Evolutionary conservation across 2,888 invertebrate species (phyloP).

Genomic region (Polydrusus pterygomalis): DNA sequence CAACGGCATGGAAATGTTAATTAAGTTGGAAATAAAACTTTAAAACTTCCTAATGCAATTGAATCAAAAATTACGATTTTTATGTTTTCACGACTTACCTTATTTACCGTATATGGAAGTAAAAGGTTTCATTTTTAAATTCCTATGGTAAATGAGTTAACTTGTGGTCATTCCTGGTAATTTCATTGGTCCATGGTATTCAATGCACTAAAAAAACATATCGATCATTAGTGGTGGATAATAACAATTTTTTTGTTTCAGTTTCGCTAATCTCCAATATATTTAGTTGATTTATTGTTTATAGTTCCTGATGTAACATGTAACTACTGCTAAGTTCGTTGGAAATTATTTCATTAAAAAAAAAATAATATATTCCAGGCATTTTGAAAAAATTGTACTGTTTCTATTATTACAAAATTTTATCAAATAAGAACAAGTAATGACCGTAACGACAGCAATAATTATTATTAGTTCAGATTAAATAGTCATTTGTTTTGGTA

Average conservation of each 20-base stretch:
- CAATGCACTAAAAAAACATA: constrained; percentile 7
- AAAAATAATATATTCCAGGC: too few relatives aligned
- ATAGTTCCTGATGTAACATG: too few relatives aligned
- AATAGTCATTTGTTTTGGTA: constrained; percentile 30
- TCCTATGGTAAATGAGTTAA: not conserved
- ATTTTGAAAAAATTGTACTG: not conserved
- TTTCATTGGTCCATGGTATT: not conserved
- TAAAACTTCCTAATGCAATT: not conserved
- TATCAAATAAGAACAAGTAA: constrained; percentile 9
- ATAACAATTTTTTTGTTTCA: too few relatives aligned
- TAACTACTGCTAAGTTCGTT: too few relatives aligned
- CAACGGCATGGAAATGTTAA: not conserved
- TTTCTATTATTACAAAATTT: not conserved
- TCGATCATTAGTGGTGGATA: too few relatives aligned
- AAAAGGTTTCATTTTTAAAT: not conserved
- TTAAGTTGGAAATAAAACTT: not conserved
- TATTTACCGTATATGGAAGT: constrained; percentile 4
- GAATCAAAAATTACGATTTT: constrained; percentile 1
- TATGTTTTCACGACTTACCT: not conserved
- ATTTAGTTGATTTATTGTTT: too few relatives aligned
- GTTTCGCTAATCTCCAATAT: too few relatives aligned
- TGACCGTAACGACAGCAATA: not conserved
- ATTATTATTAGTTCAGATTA: constrained; percentile 20
- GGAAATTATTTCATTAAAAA: too few relatives aligned
- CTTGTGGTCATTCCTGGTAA: not conserved